A percentile compares a stretch with the other conserved stretches of the same genome.
These are phyloP conservation scores for Criorhina ranunculi DNA, from an alignment of 2,888 invertebrate genomes.

Conservation along the genomic window DNA sequence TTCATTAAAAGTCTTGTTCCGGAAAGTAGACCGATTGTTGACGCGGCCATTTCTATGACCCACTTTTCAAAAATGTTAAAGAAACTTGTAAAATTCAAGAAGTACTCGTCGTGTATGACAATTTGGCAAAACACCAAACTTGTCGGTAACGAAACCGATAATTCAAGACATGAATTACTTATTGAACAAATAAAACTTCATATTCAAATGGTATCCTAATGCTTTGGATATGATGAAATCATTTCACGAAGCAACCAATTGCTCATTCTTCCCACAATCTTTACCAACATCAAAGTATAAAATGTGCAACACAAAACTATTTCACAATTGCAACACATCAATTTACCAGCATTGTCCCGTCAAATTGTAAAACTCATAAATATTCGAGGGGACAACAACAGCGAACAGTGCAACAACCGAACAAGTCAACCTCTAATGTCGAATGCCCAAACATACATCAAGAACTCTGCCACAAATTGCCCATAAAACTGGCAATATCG, in stretches of 20 bases:
- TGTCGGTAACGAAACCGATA: too few relatives aligned
- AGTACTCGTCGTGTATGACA: too few relatives aligned
- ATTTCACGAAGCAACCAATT: background rate
- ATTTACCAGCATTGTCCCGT: constrained; percentile 61
- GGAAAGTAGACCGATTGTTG: too few relatives aligned
- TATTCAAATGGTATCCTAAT: too few relatives aligned
- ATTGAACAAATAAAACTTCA: too few relatives aligned
- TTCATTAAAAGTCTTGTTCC: too few relatives aligned
- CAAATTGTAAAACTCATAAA: constrained; percentile 61
- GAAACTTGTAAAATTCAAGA: too few relatives aligned
- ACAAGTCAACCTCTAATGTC: constrained; percentile 33
- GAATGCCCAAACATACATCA: constrained; percentile 57
- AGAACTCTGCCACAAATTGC: constrained; percentile 65
- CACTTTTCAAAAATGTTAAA: too few relatives aligned
- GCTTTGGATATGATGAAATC: background rate
- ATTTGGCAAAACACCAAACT: too few relatives aligned
- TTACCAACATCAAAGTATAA: background rate
- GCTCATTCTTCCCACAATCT: constrained; percentile 26
- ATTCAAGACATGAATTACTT: too few relatives aligned
- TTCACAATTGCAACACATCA: constrained; percentile 57
- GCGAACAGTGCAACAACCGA: constrained; percentile 18
- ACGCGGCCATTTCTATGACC: too few relatives aligned
- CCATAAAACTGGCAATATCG: constrained; percentile 66
- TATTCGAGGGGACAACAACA: constrained; percentile 27
- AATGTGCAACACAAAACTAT: constrained; percentile 28